Conservation (phyloP, 2,888 invertebrate species). For the Cataglyphis albicans region DNA sequence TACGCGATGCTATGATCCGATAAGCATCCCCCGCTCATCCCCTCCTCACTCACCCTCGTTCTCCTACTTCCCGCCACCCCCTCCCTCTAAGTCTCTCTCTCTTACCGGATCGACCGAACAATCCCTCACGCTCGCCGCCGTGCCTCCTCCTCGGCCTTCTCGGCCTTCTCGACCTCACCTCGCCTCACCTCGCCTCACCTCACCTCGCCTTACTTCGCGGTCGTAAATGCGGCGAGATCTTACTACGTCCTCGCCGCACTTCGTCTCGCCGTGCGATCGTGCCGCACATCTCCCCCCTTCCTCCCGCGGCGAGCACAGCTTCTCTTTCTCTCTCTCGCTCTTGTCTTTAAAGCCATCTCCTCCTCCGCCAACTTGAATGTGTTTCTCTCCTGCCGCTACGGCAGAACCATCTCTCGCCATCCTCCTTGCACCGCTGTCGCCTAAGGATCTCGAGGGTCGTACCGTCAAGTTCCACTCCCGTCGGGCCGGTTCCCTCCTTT, state of each 20-base stretch:
- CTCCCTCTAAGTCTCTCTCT: slow-evolving; percentile 36
- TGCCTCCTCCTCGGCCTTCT: slow-evolving; percentile 69
- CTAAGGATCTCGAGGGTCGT: slow-evolving; percentile 69
- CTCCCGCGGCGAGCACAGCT: slow-evolving; percentile 3
- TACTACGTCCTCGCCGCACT: slow-evolving; percentile 43
- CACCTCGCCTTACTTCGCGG: slow-evolving; percentile 61
- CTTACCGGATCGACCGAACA: slow-evolving; percentile 50
- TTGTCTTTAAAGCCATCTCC: slow-evolving; percentile 32
- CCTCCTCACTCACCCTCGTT: slow-evolving; percentile 57
- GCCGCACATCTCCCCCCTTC: slow-evolving; percentile 28
- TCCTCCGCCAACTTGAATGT: slow-evolving; percentile 43
- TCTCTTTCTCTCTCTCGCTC: neutral
- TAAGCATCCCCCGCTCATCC: slow-evolving; percentile 73
- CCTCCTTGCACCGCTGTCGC: slow-evolving; percentile 44
- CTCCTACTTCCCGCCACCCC: slow-evolving; percentile 39
- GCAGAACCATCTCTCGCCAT: slow-evolving; percentile 51
- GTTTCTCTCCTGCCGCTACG: slow-evolving; percentile 60
- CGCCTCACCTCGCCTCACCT: slow-evolving; percentile 32
- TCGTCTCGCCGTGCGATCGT: slow-evolving; percentile 1
- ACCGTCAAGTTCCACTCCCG: slow-evolving; percentile 68
- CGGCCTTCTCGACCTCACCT: slow-evolving; percentile 3
- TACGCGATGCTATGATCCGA: slow-evolving; percentile 81
- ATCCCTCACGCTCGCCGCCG: slow-evolving; percentile 71
- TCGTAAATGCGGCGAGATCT: slow-evolving; percentile 49
- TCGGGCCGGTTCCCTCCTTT: slow-evolving; percentile 70